These are phyloP conservation scores for Lithodes maja DNA, from an alignment of 2,888 invertebrate species.

Conservation along the genomic window DNA sequence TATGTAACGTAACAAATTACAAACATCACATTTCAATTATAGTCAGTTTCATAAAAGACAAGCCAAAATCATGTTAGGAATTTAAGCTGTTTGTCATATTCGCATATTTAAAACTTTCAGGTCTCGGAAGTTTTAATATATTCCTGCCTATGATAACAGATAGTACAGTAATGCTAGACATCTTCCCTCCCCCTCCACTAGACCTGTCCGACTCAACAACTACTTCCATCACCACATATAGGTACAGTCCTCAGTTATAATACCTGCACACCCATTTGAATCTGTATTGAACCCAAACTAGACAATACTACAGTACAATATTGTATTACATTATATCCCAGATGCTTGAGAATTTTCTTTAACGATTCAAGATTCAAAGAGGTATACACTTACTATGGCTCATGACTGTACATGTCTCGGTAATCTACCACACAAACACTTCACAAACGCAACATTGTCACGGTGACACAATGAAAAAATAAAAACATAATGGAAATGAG, in stretches of 20 bases:
- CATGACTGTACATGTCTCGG: neutral
- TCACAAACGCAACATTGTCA: slow-evolving; percentile 22
- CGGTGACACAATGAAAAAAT: slow-evolving; percentile 31
- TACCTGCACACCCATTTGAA: neutral
- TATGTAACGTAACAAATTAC: too few species aligned
- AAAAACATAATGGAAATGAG: slow-evolving; percentile 54
- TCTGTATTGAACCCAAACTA: neutral
- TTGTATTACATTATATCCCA: too few species aligned
- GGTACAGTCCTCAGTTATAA: neutral
- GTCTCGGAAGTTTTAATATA: slow-evolving; percentile 4
- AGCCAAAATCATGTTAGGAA: neutral
- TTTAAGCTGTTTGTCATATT: neutral
- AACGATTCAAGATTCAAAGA: too few species aligned
- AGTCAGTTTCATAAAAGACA: neutral
- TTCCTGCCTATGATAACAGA: neutral
- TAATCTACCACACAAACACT: neutral
- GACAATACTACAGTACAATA: neutral
- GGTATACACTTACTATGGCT: too few species aligned
- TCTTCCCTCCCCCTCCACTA: neutral
- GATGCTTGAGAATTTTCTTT: too few species aligned
- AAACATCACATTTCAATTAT: too few species aligned
- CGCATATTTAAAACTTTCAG: neutral
- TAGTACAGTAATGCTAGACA: neutral
- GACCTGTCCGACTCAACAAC: neutral
- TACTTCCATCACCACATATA: neutral